These are phyloP conservation scores for Zele albiditarsus DNA, from an alignment of 2,888 invertebrate genomes.

Conservation along the genomic window DNA sequence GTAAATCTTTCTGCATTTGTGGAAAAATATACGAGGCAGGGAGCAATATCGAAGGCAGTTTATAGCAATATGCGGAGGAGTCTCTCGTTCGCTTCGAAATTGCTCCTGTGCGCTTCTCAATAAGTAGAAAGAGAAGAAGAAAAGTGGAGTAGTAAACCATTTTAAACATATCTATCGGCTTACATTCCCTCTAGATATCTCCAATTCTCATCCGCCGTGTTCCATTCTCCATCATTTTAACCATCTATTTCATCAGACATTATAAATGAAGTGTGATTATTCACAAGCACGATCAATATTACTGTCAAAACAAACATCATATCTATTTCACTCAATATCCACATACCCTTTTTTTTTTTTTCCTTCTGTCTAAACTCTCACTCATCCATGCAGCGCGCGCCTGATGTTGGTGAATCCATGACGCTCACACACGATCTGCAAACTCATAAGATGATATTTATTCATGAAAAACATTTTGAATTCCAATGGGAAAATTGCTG, in stretches of 20 bases:
- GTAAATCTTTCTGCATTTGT: conserved; percentile 37
- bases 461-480: conserved; percentile 68
- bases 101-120: conserved; percentile 4
- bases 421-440: conserved; percentile 25
- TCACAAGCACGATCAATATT: conserved; percentile 46
- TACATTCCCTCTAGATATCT: background rate
- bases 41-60: conserved; percentile 33
- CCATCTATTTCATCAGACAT: conserved; percentile 14
- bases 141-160: conserved; percentile 4
- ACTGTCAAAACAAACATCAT: conserved; percentile 40
- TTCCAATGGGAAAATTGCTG: conserved; percentile 62
- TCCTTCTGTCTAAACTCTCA: background rate
- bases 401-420: conserved; percentile 18
- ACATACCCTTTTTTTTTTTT: conserved; percentile 18
- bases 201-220: conserved; percentile 16
- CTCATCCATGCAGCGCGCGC: conserved; percentile 2
- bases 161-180: conserved; percentile 15
- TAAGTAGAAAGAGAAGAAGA: background rate
- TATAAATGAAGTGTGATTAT: conserved; percentile 22
- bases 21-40: conserved; percentile 11
- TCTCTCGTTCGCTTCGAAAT: conserved; percentile 8
- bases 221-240: conserved; percentile 7
- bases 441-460: conserved; percentile 55
- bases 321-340: conserved; percentile 38
- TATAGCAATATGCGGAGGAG: conserved; percentile 25